Evolutionary conservation across 2,888 invertebrate species (phyloP).

Genomic region (Philereme vetulata): DNA sequence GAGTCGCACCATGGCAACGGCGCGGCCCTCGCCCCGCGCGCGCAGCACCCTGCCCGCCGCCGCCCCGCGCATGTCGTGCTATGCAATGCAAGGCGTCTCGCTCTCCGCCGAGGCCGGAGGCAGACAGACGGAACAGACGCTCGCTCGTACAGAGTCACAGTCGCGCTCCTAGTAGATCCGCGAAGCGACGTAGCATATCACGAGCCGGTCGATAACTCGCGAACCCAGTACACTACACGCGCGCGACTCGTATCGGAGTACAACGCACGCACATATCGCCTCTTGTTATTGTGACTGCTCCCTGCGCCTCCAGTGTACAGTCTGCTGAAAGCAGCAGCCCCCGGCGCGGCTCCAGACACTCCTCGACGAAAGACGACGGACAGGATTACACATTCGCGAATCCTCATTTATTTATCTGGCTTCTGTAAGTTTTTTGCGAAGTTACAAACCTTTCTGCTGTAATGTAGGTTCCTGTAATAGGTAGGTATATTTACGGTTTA

Average conservation of each 20-base stretch:
- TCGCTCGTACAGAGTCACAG: constrained; percentile 1
- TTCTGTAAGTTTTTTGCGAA: neutral
- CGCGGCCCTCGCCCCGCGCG: constrained; percentile 47
- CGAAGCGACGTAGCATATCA: constrained; percentile 17
- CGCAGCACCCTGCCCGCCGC: constrained; percentile 6
- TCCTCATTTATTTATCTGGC: neutral
- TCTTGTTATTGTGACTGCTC: too few species aligned
- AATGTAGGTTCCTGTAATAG: too few species aligned
- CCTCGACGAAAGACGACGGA: too few species aligned
- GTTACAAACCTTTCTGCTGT: too few species aligned
- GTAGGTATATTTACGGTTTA: too few species aligned
- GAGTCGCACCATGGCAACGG: constrained; percentile 86
- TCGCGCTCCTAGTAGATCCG: constrained; percentile 17
- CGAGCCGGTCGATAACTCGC: constrained; percentile 56
- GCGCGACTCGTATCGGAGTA: too few species aligned
- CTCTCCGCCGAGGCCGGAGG: neutral
- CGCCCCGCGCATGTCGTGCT: neutral
- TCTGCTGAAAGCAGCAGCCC: too few species aligned
- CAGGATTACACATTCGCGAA: too few species aligned
- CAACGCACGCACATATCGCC: too few species aligned
- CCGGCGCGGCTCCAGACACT: too few species aligned
- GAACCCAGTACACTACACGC: too few species aligned
- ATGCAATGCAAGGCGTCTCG: constrained; percentile 4
- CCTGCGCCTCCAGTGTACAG: too few species aligned
- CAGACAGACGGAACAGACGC: neutral